Evolutionary conservation across 2,113 vertebrate genomes (phyloP), one percentile per base, ranked within the genome.

Genomic region (Cynopterus brachyotis): DNA sequence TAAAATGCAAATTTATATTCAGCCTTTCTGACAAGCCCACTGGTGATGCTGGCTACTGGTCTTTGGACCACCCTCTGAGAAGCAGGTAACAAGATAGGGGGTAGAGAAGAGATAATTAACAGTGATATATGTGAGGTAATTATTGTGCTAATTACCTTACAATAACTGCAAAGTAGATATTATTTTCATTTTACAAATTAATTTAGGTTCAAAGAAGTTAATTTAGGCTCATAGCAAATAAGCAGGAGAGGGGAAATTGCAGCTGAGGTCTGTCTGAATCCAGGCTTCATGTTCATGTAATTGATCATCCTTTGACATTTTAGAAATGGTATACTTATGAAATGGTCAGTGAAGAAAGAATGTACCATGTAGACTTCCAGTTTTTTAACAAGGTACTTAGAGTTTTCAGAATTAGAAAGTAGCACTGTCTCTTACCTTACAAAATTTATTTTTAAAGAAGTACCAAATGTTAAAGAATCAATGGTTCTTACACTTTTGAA

Each of bases 401-500:
- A 72, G 45, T 64, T 78, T 96, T 92, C 26, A 96, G 7, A 97
- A 57, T 91, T 97, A 92, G 37, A 88, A 86, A 84, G 80, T 92
- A 95, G n/a, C 28, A 76, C 22, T 75, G 30, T 12, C 8, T 47
- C 37, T 92, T 73, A 30, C 24, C 2, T 83, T 90, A 35, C 88
- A 37, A 84, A 53, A 60, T 75, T 84, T 92, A 53, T 82, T 92
- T 59, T 91, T 64, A 32, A 10, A 47, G 72, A 35, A 69, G 5
- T 55, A 40, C 42, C 40, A 87, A 66, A 66, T 85, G 12, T 81
- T 94, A 89, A 73, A 75, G 35, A 95, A 50, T 47, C 1, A 86
- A 1, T 60, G n/a, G 6, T 91, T 60, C 28, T 55, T 87, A 50
- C 15, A 67, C 7, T 86, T 70, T 96, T 91, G 35, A 89, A 57